Percentiles rank a stretch among this genome's conserved stretches.
Conservation (phyloP, 2,888 invertebrate species). For the Zygaena filipendulae region DNA sequence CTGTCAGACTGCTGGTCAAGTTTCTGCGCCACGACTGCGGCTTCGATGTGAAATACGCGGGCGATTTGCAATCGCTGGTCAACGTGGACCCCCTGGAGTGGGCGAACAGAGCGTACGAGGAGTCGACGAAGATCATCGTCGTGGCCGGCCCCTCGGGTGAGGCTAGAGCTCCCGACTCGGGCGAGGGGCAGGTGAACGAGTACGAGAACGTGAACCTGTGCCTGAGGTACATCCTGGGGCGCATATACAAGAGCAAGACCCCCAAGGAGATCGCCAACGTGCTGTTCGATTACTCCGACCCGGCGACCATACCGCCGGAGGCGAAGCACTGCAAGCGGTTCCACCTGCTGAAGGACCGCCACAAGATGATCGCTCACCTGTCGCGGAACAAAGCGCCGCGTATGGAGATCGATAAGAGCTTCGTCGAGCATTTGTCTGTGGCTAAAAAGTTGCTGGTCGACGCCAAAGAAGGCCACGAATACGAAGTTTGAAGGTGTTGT, state of each 20-base stretch:
- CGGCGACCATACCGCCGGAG: conserved; percentile 39
- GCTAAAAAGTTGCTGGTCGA: conserved; percentile 44
- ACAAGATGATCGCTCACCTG: conserved; percentile 45
- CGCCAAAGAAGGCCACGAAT: too few species aligned
- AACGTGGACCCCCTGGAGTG: conserved; percentile 50
- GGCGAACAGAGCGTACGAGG: conserved; percentile 41
- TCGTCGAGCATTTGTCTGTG: conserved; percentile 44
- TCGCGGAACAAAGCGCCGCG: conserved; percentile 48
- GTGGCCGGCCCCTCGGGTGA: conserved; percentile 53
- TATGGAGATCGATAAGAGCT: conserved; percentile 45
- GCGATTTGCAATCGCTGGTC: conserved; percentile 36
- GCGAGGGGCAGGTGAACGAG: too few species aligned
- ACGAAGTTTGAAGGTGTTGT: conserved; percentile 36
- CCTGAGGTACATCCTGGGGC: too few species aligned
- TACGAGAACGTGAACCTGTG: too few species aligned
- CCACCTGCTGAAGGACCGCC: conserved; percentile 47
- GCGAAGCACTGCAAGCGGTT: conserved; percentile 36
- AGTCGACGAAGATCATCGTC: conserved; percentile 43
- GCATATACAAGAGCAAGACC: too few species aligned
- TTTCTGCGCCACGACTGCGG: conserved; percentile 49
- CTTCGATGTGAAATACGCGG: conserved; percentile 46
- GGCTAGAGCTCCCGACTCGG: too few species aligned
- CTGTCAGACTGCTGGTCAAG: conserved; percentile 41
- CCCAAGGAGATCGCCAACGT: conserved; percentile 44
- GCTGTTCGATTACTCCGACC: conserved; percentile 48